A percentile compares a stretch with the other conserved stretches of the same genome.
Conservation (phyloP, 2,113 vertebrate genomes). For the Deroptyus accipitrinus region DNA sequence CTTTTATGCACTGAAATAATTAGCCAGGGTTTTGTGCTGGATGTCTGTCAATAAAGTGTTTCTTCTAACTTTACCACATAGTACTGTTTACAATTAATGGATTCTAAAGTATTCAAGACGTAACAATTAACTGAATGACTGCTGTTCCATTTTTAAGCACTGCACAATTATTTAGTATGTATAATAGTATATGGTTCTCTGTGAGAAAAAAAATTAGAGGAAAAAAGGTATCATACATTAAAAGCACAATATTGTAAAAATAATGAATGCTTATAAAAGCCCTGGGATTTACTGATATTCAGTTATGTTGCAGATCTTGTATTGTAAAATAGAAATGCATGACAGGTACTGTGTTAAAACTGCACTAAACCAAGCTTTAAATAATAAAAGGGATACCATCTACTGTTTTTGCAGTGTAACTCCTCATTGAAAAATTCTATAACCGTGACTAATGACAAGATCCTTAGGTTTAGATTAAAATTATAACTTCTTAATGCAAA, state of each 20-base stretch:
- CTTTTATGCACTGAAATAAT: background rate
- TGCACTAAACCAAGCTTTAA: background rate
- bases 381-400: background rate
- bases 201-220: background rate
- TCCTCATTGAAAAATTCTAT: background rate
- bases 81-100: background rate
- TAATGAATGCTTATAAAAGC: background rate
- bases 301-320: background rate
- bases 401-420: background rate
- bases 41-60: background rate
- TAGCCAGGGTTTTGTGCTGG: background rate
- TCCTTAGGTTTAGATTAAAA: background rate
- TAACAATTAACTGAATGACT: background rate
- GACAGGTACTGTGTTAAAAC: background rate
- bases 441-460: accelerated
- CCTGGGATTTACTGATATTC: background rate
- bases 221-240: background rate
- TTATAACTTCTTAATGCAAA: background rate
- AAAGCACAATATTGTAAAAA: background rate
- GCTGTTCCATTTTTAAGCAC: background rate
- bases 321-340: background rate
- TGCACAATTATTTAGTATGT: background rate
- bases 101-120: background rate
- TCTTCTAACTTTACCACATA: background rate
- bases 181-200: background rate